Conservation (phyloP, 2,797 vertebrate species). For the Malacoctenus gilli region DNA sequence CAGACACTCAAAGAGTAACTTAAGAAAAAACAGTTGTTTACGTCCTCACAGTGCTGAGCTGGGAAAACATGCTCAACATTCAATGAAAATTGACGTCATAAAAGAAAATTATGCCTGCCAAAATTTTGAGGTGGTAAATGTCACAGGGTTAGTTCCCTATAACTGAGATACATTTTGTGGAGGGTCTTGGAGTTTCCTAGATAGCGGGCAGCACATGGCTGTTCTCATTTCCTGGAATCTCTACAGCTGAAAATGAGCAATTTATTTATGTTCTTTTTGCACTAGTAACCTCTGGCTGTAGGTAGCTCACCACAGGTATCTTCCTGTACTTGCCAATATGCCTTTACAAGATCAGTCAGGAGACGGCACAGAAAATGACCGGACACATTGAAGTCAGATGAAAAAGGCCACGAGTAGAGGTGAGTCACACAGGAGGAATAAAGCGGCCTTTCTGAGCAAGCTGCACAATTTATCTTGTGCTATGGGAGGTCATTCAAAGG, state of each 20-base stretch:
- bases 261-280: conserved; percentile 48
- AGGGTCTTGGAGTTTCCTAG: conserved; percentile 55
- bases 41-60: conserved; percentile 27
- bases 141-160: conserved; percentile 27
- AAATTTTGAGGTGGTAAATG: conserved; percentile 43
- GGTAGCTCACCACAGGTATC: conserved; percentile 60
- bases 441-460: conserved; percentile 34
- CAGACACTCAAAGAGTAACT: conserved; percentile 6
- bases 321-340: conserved; percentile 55
- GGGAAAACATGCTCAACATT: conserved; percentile 34
- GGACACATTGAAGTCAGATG: conserved; percentile 44
- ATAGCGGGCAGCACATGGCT: conserved; percentile 49
- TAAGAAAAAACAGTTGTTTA: conserved; percentile 22
- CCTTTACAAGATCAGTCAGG: conserved; percentile 55
- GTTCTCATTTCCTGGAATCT: conserved; percentile 58
- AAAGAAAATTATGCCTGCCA: conserved; percentile 37
- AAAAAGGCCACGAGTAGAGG: conserved; percentile 49
- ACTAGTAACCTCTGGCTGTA: conserved; percentile 62
- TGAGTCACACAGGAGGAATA: conserved; percentile 64
- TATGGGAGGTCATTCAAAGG: conserved; percentile 41
- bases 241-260: conserved; percentile 35
- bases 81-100: conserved; percentile 39
- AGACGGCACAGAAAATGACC: conserved; percentile 45
- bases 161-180: conserved; percentile 54
- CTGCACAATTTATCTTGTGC: conserved; percentile 37